Evolutionary conservation across 2,113 vertebrate species (phyloP), one percentile per base, ranked within the genome.

Genomic region (Pagrus major): DNA sequence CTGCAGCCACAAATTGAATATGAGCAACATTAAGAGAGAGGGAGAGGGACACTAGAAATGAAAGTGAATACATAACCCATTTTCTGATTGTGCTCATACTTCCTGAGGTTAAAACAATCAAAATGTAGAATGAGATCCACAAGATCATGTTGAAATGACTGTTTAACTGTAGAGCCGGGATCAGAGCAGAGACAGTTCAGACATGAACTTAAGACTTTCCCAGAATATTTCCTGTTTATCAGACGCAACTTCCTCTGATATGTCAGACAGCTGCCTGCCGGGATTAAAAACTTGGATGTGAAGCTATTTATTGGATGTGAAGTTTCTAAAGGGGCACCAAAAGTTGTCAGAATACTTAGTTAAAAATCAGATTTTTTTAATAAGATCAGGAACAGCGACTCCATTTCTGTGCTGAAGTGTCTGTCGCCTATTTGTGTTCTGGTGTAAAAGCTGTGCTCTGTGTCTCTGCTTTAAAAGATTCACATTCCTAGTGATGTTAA

Each of bases 1-100:
- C 47, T 58, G 35, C 39, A 81, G 65, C 65, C n/a, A 55, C 39
- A 75, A 29, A 52, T 46, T 64, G 37, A 52, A 74, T 67, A 46
- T 35, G 42, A 67, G 27, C 47, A 81, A 35, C 59, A 59, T 46
- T 51, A 56, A 65, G 46, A 69, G 33, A 75, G 47, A 39, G 15
- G 55, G 46, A 15, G 6, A 9, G 23, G 9, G 56, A 42, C 12
- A 35, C 6, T 14, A 29, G 6, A 18, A 21, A 61, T 15, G 16
- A 27, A 54, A 55, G 10, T 2, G 9, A 67, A 61, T 42, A 15
- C 8, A 42, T 11, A 10, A 47, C 5, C 33, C 56, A 42, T 29
- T 68, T 7, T 59, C 27, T 41, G 11, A 81, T 37, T 65, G 75
- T 61, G 41, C 15, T 11, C 14, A 12, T 31, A 51, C 44, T 39